phyloP scores from a whole-genome alignment of 2,888 invertebrate genomes.

The Leptinotarsa tumamoca region DNA sequence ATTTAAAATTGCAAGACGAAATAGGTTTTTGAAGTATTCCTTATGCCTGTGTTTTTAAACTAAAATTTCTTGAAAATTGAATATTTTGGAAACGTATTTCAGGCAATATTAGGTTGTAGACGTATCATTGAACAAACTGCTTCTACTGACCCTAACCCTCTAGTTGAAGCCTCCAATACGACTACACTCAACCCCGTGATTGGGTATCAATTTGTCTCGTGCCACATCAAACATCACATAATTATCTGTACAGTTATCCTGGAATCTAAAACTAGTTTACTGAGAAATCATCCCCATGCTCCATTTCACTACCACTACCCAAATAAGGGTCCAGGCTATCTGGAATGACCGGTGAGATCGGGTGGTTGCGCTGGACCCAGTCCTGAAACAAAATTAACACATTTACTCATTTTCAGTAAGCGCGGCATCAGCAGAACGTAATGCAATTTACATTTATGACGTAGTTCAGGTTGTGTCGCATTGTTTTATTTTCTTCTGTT shows the following conservation, averaged over 20 bases:
- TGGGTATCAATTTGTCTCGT: not conserved
- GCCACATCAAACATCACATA: constrained; percentile 15
- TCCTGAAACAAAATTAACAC: constrained; percentile 27
- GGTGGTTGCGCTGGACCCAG: constrained; percentile 4
- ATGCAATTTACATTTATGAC: constrained; percentile 20
- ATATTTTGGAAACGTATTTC: too few relatives aligned
- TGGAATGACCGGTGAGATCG: constrained; percentile 27
- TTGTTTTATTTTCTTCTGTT: constrained; percentile 4
- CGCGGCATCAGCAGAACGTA: constrained; percentile 8
- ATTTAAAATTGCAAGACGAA: too few relatives aligned
- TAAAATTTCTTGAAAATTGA: too few relatives aligned
- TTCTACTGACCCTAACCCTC: too few relatives aligned
- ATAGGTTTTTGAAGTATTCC: too few relatives aligned
- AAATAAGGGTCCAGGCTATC: constrained; percentile 35
- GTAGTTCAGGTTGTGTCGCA: not conserved
- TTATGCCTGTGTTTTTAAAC: too few relatives aligned
- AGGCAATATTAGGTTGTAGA: too few relatives aligned
- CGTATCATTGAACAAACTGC: too few relatives aligned
- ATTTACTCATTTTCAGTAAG: constrained; percentile 3
- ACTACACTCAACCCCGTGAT: not conserved
- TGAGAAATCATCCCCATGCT: constrained; percentile 7
- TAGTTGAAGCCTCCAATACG: too few relatives aligned
- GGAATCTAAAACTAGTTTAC: constrained; percentile 16
- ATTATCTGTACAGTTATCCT: constrained; percentile 17
- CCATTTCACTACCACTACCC: constrained; percentile 33